Evolutionary conservation across 2,888 invertebrate species (phyloP), one percentile per base, ranked within the genome.

Genomic region (Agriopis marginaria): DNA sequence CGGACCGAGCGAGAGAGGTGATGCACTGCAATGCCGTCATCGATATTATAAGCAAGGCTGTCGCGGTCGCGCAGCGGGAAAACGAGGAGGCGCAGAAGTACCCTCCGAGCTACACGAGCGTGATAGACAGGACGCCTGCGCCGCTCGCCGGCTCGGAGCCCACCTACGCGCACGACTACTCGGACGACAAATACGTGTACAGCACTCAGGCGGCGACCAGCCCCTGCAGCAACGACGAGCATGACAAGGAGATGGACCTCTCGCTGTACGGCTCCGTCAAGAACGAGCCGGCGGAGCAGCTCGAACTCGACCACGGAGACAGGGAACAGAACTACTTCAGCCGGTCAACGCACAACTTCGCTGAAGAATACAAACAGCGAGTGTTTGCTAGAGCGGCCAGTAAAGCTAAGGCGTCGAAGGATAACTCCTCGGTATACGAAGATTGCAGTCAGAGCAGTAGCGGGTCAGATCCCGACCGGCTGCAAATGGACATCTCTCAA

Each of bases 391-490:
- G 88, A 59, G 72, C 86, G 39, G 79, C 78, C 44, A 86, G 79
- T 69, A 91, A 89, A 80, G 79, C 83, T 66, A 89, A 89, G 79
- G 77, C 82, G 39, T 76, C 86, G 23, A 91, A 93, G 74, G 95
- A 95, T 70, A 95, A 92, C 75, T 86, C 94, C 63, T 92, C 94
- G 44, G 93, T 93, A 66, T 95, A 93, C 73, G 94, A 95, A 75
- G 95, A 95, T 55, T 95, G 95, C 82, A 96, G 95, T 80, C 95
- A 95, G 75, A 96, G 95, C 85, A 96, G 96, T 85, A 96, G 96
- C 83, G 96, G 96, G 76, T 97, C 97, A 0, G 97, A 97, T 90
- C 96, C 96, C 2, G 97, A 96, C 78, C 92, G 97, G 79, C 89
- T 97, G 79, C 97, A 97, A 82, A 97, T 97, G 88, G 97, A 97